Evolutionary conservation across 2,113 vertebrate genomes (phyloP), one percentile per base, ranked within the genome.

Genomic region (Spea multiplicata): DNA sequence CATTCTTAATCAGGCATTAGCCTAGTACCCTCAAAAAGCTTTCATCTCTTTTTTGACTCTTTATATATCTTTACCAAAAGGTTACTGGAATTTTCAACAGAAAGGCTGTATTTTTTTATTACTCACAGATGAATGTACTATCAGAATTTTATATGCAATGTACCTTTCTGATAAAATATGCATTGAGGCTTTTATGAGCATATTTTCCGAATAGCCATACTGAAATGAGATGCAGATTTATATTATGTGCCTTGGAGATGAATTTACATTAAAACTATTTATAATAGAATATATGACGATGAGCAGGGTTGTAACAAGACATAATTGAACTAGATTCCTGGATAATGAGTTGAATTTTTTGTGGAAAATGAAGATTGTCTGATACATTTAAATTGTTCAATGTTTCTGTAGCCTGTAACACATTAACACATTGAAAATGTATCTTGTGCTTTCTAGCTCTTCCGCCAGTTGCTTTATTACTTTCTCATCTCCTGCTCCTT

Each of bases 371-470:
- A 72, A 64, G 48, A 46, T 78, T 72, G 55, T 72, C 69, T 72
- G 68, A 61, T 66, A 66, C 69, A 72, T 72, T 78, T 72, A 71
- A 78, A 53, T 49, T 30, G 30, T 30, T 30, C 30, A 30, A 30
- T 30, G 30, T 30, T 30, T 30, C 30, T 30, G 14, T 50, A 64
- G 76, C 45, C 76, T 77, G 66, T 16, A 70, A 62, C 67, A 70
- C 46, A 77, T 77, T 77, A 78, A 59, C 75, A 70, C 75, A 78
- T 76, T 46, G 57, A 78, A 69, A 78, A 71, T 64, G 17, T 50
- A 44, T 50, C 64, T 71, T 46, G 71, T 71, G 55, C 57, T 17
- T 44, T 55, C 61, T 78, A 71, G 8, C 57, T 62, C 57, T 64
- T 48, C 71, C 47, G 46, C 49, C 55, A 71, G 45, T 70, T 17